These are phyloP conservation scores for Ursus arctos DNA, from an alignment of 2,113 vertebrate species.

Conservation along the genomic window DNA sequence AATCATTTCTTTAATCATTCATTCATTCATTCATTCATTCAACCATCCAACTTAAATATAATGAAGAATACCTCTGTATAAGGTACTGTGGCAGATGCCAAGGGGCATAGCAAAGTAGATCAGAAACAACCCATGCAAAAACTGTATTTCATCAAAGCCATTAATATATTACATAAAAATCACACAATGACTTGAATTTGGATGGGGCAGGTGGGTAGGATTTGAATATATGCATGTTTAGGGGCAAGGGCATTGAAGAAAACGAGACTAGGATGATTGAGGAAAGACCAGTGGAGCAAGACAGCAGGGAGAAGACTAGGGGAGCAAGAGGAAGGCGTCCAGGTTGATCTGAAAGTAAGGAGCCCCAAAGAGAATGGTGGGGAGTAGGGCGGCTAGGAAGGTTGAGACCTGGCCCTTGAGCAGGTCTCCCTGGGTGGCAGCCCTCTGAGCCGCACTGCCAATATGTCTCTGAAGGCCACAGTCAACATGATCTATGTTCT, in stretches of 20 bases:
- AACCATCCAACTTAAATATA: background rate
- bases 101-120: background rate
- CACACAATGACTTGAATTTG: background rate
- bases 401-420: background rate
- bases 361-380: background rate
- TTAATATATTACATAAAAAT: background rate
- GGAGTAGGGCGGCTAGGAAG: background rate
- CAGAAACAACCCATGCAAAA: background rate
- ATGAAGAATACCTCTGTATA: background rate
- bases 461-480: background rate
- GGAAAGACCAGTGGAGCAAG: background rate
- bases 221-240: background rate
- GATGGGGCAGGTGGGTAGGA: background rate
- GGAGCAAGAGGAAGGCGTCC: background rate
- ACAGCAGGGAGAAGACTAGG: background rate
- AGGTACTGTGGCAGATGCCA: background rate
- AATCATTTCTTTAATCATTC: constrained; percentile 9
- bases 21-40: background rate
- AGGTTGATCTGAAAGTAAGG: background rate
- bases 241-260: background rate
- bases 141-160: background rate
- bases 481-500: background rate
- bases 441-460: background rate
- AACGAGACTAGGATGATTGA: background rate
- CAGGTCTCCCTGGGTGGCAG: background rate